Percentiles rank a stretch among this genome's conserved stretches.
These are phyloP conservation scores for Sebastes steindachneri DNA, from an alignment of 2,797 vertebrate species.

Conservation along the genomic window DNA sequence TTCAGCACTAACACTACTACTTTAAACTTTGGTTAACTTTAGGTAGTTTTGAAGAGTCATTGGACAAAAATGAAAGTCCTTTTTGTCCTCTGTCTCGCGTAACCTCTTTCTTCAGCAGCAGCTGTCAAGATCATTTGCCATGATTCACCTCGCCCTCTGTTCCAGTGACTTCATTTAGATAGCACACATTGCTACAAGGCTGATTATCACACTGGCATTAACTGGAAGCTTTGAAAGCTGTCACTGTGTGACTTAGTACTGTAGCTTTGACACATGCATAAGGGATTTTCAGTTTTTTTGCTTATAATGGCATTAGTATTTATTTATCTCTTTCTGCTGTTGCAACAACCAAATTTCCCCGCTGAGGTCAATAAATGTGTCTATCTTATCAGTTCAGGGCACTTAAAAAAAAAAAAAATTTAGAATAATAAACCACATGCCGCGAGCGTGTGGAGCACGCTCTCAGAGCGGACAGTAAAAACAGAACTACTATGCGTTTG, in stretches of 20 bases:
- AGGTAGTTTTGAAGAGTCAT: not conserved
- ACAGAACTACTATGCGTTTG: no score
- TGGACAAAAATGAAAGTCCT: not conserved
- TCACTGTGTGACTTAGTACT: not conserved
- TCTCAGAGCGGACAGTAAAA: no score
- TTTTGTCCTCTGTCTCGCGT: not conserved
- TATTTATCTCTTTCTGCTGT: no score
- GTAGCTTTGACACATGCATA: conserved; percentile 14
- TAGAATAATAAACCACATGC: no score
- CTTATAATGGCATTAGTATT: not conserved
- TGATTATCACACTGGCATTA: conserved; percentile 62
- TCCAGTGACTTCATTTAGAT: conserved; percentile 40
- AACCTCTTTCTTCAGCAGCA: conserved; percentile 3
- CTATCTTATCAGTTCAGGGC: no score
- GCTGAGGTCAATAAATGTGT: no score
- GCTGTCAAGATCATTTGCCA: conserved; percentile 54
- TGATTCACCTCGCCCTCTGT: conserved; percentile 34
- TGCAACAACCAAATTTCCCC: no score
- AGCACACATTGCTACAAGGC: conserved; percentile 35
- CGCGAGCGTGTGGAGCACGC: no score
- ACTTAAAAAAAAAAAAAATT: no score
- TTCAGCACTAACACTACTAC: not conserved
- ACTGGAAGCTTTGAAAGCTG: conserved; percentile 57
- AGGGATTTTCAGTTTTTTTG: conserved; percentile 28
- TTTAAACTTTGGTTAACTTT: not conserved